Percentiles rank a stretch among this genome's conserved stretches.
Conservation (phyloP, 2,113 vertebrate species). For the Gasterosteus nipponicus region DNA sequence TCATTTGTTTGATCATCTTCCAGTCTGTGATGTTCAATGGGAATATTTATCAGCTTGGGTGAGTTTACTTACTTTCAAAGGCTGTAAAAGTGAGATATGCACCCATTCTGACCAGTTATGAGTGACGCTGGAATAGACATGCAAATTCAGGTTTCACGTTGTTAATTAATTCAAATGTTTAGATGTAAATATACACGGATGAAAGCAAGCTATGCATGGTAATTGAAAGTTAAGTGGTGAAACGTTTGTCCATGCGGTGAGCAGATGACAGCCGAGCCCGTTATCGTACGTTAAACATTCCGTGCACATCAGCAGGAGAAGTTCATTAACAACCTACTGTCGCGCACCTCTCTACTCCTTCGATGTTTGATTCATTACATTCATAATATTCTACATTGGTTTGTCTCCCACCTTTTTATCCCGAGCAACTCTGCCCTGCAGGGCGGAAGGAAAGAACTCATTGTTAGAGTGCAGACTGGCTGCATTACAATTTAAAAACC, state of each 20-base stretch:
- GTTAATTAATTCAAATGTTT: conserved; percentile 52
- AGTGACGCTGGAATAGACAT: neutral
- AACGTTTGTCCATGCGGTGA: conserved; percentile 41
- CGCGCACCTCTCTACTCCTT: conserved; percentile 61
- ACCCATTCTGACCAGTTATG: neutral
- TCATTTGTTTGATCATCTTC: conserved; percentile 5
- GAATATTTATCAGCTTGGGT: neutral
- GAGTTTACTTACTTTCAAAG: neutral
- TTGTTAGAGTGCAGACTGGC: conserved; percentile 65
- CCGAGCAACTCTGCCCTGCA: conserved; percentile 54
- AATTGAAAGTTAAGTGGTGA: conserved; percentile 34
- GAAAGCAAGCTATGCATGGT: conserved; percentile 29
- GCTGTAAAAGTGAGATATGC: neutral
- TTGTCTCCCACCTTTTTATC: conserved; percentile 69
- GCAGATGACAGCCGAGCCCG: conserved; percentile 36
- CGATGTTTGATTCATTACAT: conserved; percentile 75
- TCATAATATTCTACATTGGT: conserved; percentile 77
- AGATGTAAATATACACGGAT: conserved; percentile 36
- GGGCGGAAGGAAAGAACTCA: conserved; percentile 72
- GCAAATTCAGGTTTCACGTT: neutral
- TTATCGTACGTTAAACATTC: conserved; percentile 46
- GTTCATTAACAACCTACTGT: conserved; percentile 69
- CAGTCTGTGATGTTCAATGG: neutral
- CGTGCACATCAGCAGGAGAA: conserved; percentile 59
- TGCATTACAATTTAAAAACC: conserved; percentile 77